Evolutionary conservation across 2,113 vertebrate genomes (phyloP).

Genomic region (Shinisaurus crocodilurus): DNA sequence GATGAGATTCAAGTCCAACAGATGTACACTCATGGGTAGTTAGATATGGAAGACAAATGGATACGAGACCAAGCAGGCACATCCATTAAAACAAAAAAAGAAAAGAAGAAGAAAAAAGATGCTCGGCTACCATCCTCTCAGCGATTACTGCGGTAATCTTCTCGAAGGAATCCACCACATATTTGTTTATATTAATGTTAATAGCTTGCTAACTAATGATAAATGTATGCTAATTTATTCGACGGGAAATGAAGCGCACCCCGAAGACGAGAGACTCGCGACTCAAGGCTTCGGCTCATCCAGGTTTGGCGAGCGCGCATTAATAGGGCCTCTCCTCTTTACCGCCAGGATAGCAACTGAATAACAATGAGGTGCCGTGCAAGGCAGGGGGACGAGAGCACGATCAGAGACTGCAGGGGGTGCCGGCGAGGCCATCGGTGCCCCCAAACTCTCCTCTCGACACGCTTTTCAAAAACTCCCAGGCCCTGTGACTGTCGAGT

Average conservation of each 20-base stretch:
- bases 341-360: conserved; percentile 2
- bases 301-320: conserved; percentile 22
- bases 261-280: conserved; percentile 35
- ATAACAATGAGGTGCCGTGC: conserved; percentile 29
- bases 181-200: conserved; percentile 72
- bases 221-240: conserved; percentile 71
- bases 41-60: background rate
- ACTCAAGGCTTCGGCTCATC: conserved; percentile 42
- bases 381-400: background rate
- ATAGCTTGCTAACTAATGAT: conserved; percentile 61
- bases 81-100: background rate
- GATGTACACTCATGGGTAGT: conserved; percentile 12
- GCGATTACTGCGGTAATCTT: conserved; percentile 54
- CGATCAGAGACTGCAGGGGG: background rate
- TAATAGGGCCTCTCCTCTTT: background rate
- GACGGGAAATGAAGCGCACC: conserved; percentile 57
- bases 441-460: background rate
- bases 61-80: background rate
- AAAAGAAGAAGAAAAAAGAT: background rate
- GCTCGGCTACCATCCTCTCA: conserved; percentile 4
- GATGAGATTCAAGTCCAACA: background rate
- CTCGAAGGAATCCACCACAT: conserved; percentile 19
- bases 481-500: background rate
- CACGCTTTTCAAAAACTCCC: background rate
- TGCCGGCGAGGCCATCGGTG: background rate